Evolutionary conservation across 1,140 invertebrate species (phyloP).

Genomic region (Caerostris darwini): DNA sequence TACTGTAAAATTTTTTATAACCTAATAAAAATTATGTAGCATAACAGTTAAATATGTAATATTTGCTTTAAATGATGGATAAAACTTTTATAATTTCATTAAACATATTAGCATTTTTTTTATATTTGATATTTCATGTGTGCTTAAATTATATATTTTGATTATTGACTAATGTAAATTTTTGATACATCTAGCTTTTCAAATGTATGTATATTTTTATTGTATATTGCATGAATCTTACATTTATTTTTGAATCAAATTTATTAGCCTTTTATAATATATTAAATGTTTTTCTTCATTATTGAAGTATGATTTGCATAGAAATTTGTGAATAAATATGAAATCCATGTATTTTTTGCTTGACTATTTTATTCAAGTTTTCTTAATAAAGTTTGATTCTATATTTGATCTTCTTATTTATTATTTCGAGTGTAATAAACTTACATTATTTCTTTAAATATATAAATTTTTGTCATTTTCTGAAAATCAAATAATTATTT

Average conservation of each 20-base stretch:
- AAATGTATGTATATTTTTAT: background rate
- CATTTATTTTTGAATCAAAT: background rate
- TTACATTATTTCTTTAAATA: no score
- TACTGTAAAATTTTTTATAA: no score
- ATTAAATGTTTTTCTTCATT: background rate
- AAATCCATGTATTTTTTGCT: background rate
- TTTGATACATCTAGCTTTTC: background rate
- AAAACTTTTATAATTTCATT: no score
- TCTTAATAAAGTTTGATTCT: background rate
- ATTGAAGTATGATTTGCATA: background rate
- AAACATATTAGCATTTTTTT: no score
- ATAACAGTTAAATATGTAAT: no score
- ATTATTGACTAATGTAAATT: no score
- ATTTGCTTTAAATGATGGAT: no score
- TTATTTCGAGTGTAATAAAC: background rate
- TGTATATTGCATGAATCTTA: no score
- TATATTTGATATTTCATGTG: no score
- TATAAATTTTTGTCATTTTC: background rate
- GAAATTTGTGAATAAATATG: background rate
- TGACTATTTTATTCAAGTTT: conserved; percentile 23
- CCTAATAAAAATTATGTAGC: no score
- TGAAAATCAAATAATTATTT: background rate
- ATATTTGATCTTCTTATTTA: background rate
- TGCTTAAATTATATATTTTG: no score
- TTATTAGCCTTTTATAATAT: background rate